These are phyloP conservation scores for Camptogramma bilineatum DNA, from an alignment of 2,888 invertebrate genomes.

Conservation along the genomic window DNA sequence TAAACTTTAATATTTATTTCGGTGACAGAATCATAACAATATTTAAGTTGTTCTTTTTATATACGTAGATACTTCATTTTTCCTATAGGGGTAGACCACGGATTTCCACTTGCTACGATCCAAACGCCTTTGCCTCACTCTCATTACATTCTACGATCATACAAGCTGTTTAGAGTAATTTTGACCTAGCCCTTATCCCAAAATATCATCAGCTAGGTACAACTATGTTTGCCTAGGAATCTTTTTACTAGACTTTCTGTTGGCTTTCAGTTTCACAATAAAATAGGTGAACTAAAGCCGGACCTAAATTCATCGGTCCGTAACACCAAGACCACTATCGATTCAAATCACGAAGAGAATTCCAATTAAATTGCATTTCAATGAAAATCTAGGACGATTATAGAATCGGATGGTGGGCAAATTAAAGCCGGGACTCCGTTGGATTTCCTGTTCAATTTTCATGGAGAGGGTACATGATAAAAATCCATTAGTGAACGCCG, in stretches of 20 bases:
- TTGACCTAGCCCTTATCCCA: too few relatives aligned
- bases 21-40: background rate
- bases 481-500: conserved; percentile 75
- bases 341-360: conserved; percentile 69
- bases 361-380: conserved; percentile 81
- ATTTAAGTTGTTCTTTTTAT: too few relatives aligned
- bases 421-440: conserved; percentile 76
- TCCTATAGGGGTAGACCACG: too few relatives aligned
- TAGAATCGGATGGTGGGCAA: conserved; percentile 77
- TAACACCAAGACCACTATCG: conserved; percentile 57
- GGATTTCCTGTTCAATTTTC: conserved; percentile 79
- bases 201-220: too few relatives aligned
- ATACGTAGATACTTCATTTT: too few relatives aligned
- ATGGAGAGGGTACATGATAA: conserved; percentile 72
- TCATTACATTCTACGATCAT: too few relatives aligned
- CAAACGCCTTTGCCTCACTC: too few relatives aligned
- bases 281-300: conserved; percentile 15
- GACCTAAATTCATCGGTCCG: conserved; percentile 31
- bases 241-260: too few relatives aligned
- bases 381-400: conserved; percentile 79
- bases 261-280: background rate
- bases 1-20: background rate
- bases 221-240: too few relatives aligned
- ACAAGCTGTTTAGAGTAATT: too few relatives aligned
- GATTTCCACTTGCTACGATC: too few relatives aligned